Conservation (phyloP, 2,888 invertebrate species). For the Barypeithes pellucidus region DNA sequence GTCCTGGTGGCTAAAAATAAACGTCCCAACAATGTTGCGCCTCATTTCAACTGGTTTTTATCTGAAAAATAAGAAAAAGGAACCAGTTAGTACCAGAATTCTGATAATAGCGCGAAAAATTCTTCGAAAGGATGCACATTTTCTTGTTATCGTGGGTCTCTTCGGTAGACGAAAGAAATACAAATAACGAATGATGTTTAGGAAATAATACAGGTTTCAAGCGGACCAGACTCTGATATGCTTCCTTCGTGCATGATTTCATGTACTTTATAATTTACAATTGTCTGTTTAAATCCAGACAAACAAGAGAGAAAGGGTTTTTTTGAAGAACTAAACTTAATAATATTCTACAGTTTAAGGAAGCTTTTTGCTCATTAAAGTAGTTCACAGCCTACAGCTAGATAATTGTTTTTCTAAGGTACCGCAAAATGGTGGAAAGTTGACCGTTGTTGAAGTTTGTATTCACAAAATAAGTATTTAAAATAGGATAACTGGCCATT, state of each 20-base stretch:
- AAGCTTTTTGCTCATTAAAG: no score
- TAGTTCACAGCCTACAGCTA: no score
- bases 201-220: not conserved
- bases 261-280: not conserved
- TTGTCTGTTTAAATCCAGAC: no score
- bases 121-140: constrained; percentile 26
- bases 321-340: no score
- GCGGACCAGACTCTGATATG: not conserved
- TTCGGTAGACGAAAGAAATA: constrained; percentile 1
- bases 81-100: constrained; percentile 17
- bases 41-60: constrained; percentile 6
- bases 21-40: constrained; percentile 10
- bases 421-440: no score
- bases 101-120: constrained; percentile 28
- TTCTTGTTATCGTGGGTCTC: constrained; percentile 25
- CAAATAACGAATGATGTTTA: not conserved
- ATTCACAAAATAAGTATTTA: no score
- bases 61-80: not conserved
- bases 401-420: no score
- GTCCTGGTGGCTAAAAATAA: constrained; percentile 24
- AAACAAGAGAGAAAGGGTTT: no score
- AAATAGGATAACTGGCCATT: no score
- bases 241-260: not conserved
- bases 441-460: no score
- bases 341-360: no score